phyloP scores from a whole-genome alignment of 1,140 invertebrate species.

The Drosophila eugracilis region DNA sequence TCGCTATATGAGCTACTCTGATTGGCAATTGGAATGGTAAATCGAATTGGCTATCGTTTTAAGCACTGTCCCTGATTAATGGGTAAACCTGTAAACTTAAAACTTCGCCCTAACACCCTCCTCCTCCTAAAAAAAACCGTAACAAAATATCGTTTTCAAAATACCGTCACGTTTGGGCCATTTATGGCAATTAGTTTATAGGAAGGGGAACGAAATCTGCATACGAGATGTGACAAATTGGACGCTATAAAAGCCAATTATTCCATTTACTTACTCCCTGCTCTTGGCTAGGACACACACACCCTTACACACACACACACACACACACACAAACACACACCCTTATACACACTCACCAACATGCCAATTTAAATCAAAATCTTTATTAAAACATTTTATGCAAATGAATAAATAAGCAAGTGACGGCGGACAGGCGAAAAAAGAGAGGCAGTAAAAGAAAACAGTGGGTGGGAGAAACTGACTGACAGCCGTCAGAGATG shows the following conservation, averaged over 20 bases:
- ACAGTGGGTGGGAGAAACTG: conserved; percentile 2
- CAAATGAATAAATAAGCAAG: conserved; percentile 78
- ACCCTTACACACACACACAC: no score
- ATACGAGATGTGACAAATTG: conserved; percentile 40
- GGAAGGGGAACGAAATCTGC: conserved; percentile 30
- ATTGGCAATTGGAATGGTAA: conserved; percentile 20
- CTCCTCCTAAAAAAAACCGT: no score
- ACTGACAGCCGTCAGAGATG: conserved; percentile 17
- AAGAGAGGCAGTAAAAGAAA: not conserved
- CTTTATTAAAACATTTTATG: conserved; percentile 78
- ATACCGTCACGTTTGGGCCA: not conserved
- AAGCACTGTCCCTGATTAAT: not conserved
- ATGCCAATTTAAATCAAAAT: conserved; percentile 72
- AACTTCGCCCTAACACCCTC: no score
- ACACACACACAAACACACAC: no score
- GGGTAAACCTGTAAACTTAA: no score
- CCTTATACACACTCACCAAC: conserved; percentile 11
- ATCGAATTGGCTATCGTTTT: not conserved
- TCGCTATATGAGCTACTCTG: no score
- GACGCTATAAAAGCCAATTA: conserved; percentile 47
- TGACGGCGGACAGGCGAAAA: conserved; percentile 16
- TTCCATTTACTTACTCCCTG: conserved; percentile 40
- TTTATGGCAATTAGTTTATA: conserved; percentile 18
- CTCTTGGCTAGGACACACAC: conserved; percentile 7
- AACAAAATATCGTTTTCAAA: not conserved